Base-by-base conservation (phyloP, 2,797 vertebrate species). In the Fistularia commersonii region DNA sequence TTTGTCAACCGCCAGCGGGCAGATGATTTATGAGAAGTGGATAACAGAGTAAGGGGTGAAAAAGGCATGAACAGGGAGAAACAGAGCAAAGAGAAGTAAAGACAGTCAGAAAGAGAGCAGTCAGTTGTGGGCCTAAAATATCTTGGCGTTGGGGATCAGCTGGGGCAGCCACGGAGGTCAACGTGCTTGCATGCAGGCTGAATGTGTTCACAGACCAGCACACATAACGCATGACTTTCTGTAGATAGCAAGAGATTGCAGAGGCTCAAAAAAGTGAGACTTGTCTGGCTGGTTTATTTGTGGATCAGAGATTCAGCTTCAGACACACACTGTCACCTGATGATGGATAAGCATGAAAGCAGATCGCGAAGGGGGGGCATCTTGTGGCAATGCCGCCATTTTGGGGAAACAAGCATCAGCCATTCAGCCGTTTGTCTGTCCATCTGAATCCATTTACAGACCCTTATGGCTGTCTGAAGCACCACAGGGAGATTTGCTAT, bases 271-370 rank as follows among this genome's bases (percentile, higher is more conserved):
- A 39, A 71, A 70, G 76, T 77, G 77, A 79, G 78, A 85, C 82
- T 83, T 72, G 82, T 83, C 80, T 85, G 77, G 66, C 76, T 53
- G 63, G 57, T 76, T 89, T 93, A 93, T 94, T 94, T 92, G 74
- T 79, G 80, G 89, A 81, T 73, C 81, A 88, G 82, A 91, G 89
- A 82, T 89, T 75, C 80, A 87, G 81, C 87, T 85, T 54, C 57
- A 68, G 87, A 87, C 86, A 86, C 86, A 76, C 31, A 75, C 85
- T 83, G 86, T 90, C 85, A 88, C 75, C 76, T 73, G 64, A 82
- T 88, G 88, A 92, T 87, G 88, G 87, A 89, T 90, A 82, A 80
- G 82, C 15, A 6, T 23, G 31, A 10, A 23, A 8, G 13, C 11
- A 12, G 5, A 12, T 6, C 3, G 11, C 8, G 13, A 3, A 7